These are phyloP conservation scores for Leptogaster cylindrica DNA, from an alignment of 2,888 invertebrate species.

Conservation along the genomic window DNA sequence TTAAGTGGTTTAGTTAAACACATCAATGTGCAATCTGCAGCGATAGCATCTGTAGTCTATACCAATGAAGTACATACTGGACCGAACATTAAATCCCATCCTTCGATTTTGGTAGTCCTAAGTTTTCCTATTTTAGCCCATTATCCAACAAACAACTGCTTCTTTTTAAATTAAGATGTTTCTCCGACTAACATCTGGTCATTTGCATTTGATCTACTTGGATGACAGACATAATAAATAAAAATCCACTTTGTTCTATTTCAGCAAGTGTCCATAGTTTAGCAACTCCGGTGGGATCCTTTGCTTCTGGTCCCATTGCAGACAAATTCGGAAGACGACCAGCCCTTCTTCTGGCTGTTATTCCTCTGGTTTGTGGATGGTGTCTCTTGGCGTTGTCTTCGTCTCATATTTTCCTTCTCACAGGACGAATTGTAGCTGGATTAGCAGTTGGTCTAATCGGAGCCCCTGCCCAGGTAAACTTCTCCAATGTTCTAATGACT, in stretches of 20 bases:
- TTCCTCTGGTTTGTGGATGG: slow-evolving; percentile 76
- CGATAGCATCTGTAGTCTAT: too few relatives aligned
- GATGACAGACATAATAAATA: too few relatives aligned
- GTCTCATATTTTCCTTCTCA: slow-evolving; percentile 67
- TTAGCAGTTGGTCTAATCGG: slow-evolving; percentile 76
- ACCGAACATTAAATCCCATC: slow-evolving; percentile 24
- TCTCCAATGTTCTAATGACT: not conserved
- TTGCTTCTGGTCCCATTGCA: slow-evolving; percentile 74
- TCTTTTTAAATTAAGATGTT: not conserved
- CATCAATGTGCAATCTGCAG: too few relatives aligned
- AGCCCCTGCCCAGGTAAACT: slow-evolving; percentile 76
- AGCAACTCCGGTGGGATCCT: slow-evolving; percentile 76
- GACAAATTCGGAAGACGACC: slow-evolving; percentile 73
- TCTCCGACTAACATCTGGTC: slow-evolving; percentile 9
- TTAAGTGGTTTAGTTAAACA: too few relatives aligned
- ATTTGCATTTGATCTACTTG: slow-evolving; percentile 31
- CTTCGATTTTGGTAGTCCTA: not conserved
- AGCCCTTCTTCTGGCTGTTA: slow-evolving; percentile 69
- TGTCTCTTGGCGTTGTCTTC: slow-evolving; percentile 67
- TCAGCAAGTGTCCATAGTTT: slow-evolving; percentile 80
- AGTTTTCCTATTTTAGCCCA: slow-evolving; percentile 38
- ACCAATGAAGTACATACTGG: too few relatives aligned
- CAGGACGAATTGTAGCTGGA: slow-evolving; percentile 74
- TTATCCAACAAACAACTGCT: slow-evolving; percentile 32
- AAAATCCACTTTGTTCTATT: slow-evolving; percentile 49